These are phyloP conservation scores for Brachyopa scutellaris DNA, from an alignment of 2,888 invertebrate genomes.

Conservation along the genomic window DNA sequence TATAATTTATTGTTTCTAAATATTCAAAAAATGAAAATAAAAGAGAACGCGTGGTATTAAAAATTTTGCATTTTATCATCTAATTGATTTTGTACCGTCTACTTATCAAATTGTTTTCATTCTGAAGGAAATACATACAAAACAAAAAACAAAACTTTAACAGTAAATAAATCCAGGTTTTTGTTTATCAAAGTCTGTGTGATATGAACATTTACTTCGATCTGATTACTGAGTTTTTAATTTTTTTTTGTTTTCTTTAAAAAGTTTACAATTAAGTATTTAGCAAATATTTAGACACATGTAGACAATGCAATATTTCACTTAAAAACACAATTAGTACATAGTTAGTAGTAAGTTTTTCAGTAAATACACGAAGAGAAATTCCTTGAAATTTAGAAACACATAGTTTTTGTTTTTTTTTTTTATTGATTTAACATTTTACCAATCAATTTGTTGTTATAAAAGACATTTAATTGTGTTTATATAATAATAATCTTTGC, in stretches of 20 bases:
- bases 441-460: conserved; percentile 46
- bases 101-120: conserved; percentile 33
- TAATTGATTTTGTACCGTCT: conserved; percentile 37
- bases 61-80: conserved; percentile 13
- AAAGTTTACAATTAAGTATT: conserved; percentile 53
- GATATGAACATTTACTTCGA: conserved; percentile 51
- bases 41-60: conserved; percentile 32
- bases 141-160: conserved; percentile 11
- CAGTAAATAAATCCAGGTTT: conserved; percentile 3
- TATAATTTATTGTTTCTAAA: conserved; percentile 4
- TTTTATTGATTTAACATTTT: conserved; percentile 54
- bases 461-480: conserved; percentile 44
- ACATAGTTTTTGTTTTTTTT: conserved; percentile 62
- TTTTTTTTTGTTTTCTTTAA: conserved; percentile 21
- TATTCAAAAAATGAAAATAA: conserved; percentile 3
- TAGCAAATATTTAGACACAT: conserved; percentile 71
- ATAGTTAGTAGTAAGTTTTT: conserved; percentile 38
- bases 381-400: conserved; percentile 66
- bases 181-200: conserved; percentile 15
- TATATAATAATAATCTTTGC: conserved; percentile 9
- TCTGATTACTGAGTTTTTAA: conserved; percentile 42
- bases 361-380: conserved; percentile 61
- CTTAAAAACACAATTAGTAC: conserved; percentile 65
- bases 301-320: conserved; percentile 67
- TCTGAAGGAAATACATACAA: neutral